Base-by-base conservation (phyloP, 2,797 vertebrate genomes). In the Pseudochromis fuscus region DNA sequence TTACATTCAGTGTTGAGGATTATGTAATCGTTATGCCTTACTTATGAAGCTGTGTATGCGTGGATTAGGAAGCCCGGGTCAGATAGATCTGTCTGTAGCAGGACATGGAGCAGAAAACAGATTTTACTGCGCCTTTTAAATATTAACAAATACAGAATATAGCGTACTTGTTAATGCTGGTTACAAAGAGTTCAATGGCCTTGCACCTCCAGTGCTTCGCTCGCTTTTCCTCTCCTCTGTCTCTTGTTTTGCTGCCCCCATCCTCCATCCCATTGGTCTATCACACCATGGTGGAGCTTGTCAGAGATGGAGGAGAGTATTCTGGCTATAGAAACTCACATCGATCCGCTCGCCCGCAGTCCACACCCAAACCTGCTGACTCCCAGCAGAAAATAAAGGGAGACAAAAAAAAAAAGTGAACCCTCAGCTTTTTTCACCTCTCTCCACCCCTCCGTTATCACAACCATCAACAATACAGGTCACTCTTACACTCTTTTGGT, bases 321-420 rank as follows among this genome's bases (percentile, higher is more conserved):
- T 90, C 82, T 74, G 81, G 79, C 91, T 84, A 59, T 78, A 90
- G 90, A 91, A 93, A 90, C 86, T 81, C 37, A 21, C 88, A 94
- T 94, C 85, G 92, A 94, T 94, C 92, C 48, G 42, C 80, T 86
- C 55, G 70, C 72, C 84, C 12, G 87, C 87, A 78, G 84, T 88
- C 88, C 71, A 72, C 74, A 81, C 50, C 82, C 86, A 88, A 92
- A 93, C 79, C 84, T 85, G 92, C 92, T 94, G 94, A 94, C 93
- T 90, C 81, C 64, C 44, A 65, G 80, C 84, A 87, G 85, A 92
- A 89, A 87, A 85, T 77, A 76, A 79, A 81, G 71, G 57, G 77
- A 81, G 52, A 78, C 40, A 40, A 60, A 75, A 79, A 77, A 79
- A 72, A 75, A 77, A 88, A 87, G 58, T 68, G 58, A 82, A 79